Evolutionary conservation across 2,797 vertebrate genomes (phyloP).

Genomic region (Cuculus canorus): DNA sequence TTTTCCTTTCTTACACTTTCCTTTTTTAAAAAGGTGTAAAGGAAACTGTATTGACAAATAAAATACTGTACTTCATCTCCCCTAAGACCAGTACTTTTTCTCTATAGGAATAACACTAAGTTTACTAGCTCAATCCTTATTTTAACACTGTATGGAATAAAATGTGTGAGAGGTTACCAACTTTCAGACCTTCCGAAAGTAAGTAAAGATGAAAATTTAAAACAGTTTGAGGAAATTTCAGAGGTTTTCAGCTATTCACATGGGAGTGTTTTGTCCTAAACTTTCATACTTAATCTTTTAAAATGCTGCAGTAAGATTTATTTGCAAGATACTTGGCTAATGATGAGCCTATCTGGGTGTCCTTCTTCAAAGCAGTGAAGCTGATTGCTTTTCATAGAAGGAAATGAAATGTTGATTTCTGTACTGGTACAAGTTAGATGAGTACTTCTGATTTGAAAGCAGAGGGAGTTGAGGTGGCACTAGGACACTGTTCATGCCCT

Average conservation of each 20-base stretch:
- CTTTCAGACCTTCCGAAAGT: neutral
- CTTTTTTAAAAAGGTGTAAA: neutral
- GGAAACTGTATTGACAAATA: neutral
- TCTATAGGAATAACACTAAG: neutral
- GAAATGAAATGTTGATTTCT: neutral
- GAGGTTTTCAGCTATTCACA: neutral
- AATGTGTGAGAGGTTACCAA: neutral
- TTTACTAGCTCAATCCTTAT: neutral
- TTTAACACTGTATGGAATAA: neutral
- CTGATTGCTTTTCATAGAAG: neutral
- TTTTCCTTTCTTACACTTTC: neutral
- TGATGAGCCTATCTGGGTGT: neutral
- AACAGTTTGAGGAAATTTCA: neutral
- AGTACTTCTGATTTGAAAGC: neutral
- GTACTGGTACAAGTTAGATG: neutral
- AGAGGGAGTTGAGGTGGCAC: neutral
- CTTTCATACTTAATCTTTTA: neutral
- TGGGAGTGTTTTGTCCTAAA: neutral
- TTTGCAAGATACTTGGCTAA: neutral
- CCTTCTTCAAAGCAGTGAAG: neutral
- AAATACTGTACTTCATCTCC: neutral
- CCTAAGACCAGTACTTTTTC: neutral
- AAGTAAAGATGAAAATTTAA: neutral
- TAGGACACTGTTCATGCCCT: neutral
- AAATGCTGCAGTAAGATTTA: neutral